Evolutionary conservation across 64 coral and sea anemone species (phyloP), one percentile per base, ranked within the genome.

Genomic region (Pocillopora verrucosa): DNA sequence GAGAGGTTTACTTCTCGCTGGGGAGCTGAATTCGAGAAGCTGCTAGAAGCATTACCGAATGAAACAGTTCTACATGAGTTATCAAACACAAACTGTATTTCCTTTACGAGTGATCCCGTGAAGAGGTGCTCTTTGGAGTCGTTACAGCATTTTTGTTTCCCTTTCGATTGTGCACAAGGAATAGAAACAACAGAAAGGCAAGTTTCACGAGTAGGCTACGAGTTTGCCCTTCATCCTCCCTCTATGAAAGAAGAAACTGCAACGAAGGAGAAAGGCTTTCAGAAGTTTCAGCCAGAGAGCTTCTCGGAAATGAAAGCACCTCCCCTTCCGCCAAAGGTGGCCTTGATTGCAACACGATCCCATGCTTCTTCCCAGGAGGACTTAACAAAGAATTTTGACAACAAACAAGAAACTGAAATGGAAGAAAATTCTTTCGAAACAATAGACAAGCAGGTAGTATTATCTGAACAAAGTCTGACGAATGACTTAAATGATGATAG

Each of bases 321-420:
- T 65, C 61, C 60, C 13, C 60, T 68, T 41, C 82, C 82, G 11
- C 37, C 63, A 72, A 85, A 85, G 64, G 56, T 16, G 65, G 20
- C 63, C 82, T 26, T 16, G 19, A 72, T 19, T n/a, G 19, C n/a
- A n/a, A 22, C 17, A 72, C 65, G 72, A 70, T 85, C 45, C 16
- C 20, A 72, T 14, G 17, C 30, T 25, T 70, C 64, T 26, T 56
- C 82, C 64, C 17, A 56, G 4, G 11, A 72, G 34, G 22, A 85
- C n/a, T 11, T 70, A 11, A 60, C 20, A 45, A 16, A 41, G 16
- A 7, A 65, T 65, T 65, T 19, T 36, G 80, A 83, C 64, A 67
- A 61, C 59, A 83, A 67, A 11, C 35, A 11, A 37, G 82, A 85
- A 85, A 85, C 63, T 20, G 82, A 85, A 85, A 72, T n/a, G 20